phyloP scores from a whole-genome alignment of 1,140 invertebrate species.

The Pissodes strobi region DNA sequence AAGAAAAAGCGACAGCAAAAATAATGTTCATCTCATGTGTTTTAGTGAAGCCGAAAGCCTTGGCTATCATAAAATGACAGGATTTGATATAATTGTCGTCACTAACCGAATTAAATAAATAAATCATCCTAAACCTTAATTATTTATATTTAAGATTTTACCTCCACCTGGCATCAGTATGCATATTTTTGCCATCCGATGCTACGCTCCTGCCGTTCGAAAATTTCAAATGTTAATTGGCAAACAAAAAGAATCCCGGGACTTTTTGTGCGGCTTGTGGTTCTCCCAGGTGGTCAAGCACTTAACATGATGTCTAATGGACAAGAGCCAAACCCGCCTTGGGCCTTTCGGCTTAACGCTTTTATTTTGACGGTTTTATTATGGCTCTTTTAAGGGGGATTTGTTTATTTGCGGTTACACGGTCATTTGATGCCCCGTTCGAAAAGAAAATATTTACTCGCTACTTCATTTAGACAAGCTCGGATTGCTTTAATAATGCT shows the following conservation, averaged over 20 bases:
- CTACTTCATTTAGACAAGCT: conserved; percentile 26
- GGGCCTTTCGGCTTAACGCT: conserved; percentile 29
- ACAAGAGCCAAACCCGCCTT: conserved; percentile 24
- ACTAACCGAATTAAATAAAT: too few species aligned
- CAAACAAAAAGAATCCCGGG: conserved; percentile 38
- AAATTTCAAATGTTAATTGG: conserved; percentile 37
- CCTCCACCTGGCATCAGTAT: too few species aligned
- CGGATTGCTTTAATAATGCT: too few species aligned
- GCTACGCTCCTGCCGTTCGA: background rate
- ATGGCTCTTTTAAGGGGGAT: conserved; percentile 18
- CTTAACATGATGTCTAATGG: conserved; percentile 42
- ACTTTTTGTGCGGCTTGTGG: conserved; percentile 31
- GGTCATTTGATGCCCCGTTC: conserved; percentile 7
- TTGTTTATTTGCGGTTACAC: conserved; percentile 29
- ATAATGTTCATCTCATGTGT: too few species aligned
- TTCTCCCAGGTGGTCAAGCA: conserved; percentile 43
- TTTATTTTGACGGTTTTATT: conserved; percentile 42
- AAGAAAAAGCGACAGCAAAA: too few species aligned
- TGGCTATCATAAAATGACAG: too few species aligned
- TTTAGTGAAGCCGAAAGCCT: too few species aligned
- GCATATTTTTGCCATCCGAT: too few species aligned
- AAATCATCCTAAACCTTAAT: too few species aligned
- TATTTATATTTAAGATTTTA: too few species aligned
- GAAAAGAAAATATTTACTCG: conserved; percentile 20
- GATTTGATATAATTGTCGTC: too few species aligned